Evolutionary conservation across 2,888 invertebrate species (phyloP).

Genomic region (Melieria crassipennis): DNA sequence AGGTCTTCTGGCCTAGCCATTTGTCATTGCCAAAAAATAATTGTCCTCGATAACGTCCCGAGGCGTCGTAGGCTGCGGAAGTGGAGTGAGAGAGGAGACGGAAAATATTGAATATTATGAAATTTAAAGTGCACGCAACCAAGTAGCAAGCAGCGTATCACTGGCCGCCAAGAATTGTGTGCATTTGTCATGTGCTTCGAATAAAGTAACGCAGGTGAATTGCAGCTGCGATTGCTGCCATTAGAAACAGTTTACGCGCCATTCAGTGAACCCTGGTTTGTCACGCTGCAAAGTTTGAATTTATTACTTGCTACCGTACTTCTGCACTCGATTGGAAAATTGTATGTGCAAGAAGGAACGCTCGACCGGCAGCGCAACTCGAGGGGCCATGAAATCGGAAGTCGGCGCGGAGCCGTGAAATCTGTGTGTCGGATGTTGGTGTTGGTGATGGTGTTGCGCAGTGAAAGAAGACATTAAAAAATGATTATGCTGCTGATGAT

Average conservation of each 20-base stretch:
- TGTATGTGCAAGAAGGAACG: too few species aligned
- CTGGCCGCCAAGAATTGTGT: too few species aligned
- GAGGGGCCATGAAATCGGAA: not conserved
- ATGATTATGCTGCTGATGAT: not conserved
- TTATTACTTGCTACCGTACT: too few species aligned
- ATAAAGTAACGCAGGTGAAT: not conserved
- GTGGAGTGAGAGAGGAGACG: not conserved
- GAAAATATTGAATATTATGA: not conserved
- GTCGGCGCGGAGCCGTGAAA: not conserved
- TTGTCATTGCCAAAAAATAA: constrained; percentile 83
- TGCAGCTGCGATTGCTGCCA: not conserved
- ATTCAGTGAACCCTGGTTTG: not conserved
- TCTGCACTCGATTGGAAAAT: too few species aligned
- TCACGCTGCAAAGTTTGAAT: too few species aligned
- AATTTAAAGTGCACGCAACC: too few species aligned
- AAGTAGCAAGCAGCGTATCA: too few species aligned
- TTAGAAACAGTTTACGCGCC: not conserved
- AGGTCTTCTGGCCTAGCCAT: constrained; percentile 80
- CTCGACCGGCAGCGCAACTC: too few species aligned
- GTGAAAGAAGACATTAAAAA: not conserved
- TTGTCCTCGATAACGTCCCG: constrained; percentile 81
- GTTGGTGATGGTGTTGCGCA: not conserved
- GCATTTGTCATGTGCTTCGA: too few species aligned
- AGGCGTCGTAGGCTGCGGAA: constrained; percentile 77
- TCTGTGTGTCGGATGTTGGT: not conserved